These are phyloP conservation scores for Brenthis ino DNA, from an alignment of 2,888 invertebrate species.

Conservation along the genomic window DNA sequence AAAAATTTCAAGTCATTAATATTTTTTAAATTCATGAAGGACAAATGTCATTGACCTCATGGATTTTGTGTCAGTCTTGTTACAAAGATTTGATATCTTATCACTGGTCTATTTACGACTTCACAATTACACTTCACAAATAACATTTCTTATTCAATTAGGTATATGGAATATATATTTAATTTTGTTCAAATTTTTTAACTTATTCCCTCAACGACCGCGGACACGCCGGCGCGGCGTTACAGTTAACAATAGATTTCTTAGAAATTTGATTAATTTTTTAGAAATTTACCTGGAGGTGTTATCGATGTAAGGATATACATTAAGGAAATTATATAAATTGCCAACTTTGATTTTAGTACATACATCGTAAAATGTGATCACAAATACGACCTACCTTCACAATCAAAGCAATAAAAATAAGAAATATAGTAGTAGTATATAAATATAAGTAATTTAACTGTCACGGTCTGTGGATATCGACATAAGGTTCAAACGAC, in stretches of 20 bases:
- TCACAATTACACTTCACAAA: not conserved
- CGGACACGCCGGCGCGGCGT: too few species aligned
- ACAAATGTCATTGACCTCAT: slow-evolving; percentile 11
- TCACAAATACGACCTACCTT: slow-evolving; percentile 28
- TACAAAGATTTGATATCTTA: slow-evolving; percentile 21
- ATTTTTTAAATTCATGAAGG: slow-evolving; percentile 8
- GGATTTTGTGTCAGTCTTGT: slow-evolving; percentile 5
- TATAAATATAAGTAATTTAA: not conserved
- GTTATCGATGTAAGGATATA: too few species aligned
- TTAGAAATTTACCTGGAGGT: too few species aligned
- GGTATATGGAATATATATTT: too few species aligned
- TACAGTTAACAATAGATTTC: too few species aligned
- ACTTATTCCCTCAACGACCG: too few species aligned
- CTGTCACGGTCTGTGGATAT: too few species aligned
- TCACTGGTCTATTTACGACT: not conserved
- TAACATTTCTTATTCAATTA: not conserved
- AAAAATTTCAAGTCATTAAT: not conserved
- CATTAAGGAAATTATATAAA: too few species aligned
- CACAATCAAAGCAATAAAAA: slow-evolving; percentile 26
- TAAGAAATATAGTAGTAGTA: slow-evolving; percentile 4
- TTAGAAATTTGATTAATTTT: too few species aligned
- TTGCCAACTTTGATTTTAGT: not conserved
- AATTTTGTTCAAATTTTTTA: too few species aligned
- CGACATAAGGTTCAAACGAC: too few species aligned
- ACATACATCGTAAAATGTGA: slow-evolving; percentile 7